These are phyloP conservation scores for Drosophila mojavensis DNA, from an alignment of 1,140 invertebrate species.

Conservation along the genomic window DNA sequence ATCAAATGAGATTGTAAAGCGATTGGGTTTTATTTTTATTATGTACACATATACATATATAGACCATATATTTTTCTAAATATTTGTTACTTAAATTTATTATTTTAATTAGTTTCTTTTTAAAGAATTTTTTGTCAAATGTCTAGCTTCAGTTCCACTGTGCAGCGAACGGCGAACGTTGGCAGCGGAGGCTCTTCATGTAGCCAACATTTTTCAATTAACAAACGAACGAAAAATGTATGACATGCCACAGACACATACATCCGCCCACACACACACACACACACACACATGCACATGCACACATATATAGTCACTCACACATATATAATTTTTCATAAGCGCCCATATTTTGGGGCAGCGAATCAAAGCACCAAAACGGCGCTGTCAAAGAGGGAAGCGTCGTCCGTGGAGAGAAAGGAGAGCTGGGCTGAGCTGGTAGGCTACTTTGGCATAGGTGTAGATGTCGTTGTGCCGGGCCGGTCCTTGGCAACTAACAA, in stretches of 20 bases:
- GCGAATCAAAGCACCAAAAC: conserved; percentile 75
- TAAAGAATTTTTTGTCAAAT: no score
- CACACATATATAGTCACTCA: conserved; percentile 31
- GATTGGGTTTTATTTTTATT: no score
- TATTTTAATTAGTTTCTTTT: not conserved
- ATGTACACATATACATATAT: conserved; percentile 1
- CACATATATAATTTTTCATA: conserved; percentile 73
- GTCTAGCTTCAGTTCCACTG: not conserved
- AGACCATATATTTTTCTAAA: no score
- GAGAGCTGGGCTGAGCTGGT: not conserved
- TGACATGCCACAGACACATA: conserved; percentile 74
- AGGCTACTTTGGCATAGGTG: conserved; percentile 11
- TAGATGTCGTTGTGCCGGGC: not conserved
- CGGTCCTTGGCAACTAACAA: conserved; percentile 59
- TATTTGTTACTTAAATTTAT: no score
- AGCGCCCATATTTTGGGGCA: conserved; percentile 37
- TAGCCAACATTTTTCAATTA: conserved; percentile 81
- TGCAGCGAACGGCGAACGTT: conserved; percentile 24
- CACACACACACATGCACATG: conserved; percentile 31
- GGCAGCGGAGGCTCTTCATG: conserved; percentile 41
- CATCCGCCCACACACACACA: conserved; percentile 23
- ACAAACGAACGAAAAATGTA: conserved; percentile 81
- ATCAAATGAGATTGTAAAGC: not conserved
- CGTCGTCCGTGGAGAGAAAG: conserved; percentile 3
- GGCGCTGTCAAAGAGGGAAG: conserved; percentile 66